These are phyloP conservation scores for Thaleichthys pacificus DNA, from an alignment of 2,797 vertebrate genomes.

Conservation along the genomic window DNA sequence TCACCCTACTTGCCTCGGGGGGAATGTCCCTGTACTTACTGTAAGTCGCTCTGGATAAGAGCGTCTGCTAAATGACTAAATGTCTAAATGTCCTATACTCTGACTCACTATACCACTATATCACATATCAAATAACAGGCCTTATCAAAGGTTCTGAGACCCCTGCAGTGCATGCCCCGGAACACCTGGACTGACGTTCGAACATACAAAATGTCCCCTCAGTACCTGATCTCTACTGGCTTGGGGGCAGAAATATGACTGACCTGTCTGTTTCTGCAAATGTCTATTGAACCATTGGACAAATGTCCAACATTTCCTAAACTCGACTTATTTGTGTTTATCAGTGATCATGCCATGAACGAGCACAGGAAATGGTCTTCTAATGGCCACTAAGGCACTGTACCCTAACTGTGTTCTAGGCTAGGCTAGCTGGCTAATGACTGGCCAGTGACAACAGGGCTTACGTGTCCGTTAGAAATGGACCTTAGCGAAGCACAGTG, in stretches of 20 bases:
- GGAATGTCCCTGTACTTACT: too few relatives aligned
- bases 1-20: too few relatives aligned
- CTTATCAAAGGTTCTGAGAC: too few relatives aligned
- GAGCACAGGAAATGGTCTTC: conserved; percentile 70
- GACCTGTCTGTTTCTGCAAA: conserved; percentile 24
- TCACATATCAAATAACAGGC: too few relatives aligned
- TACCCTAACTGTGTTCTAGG: conserved; percentile 56
- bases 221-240: not conserved
- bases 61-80: too few relatives aligned
- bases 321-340: conserved; percentile 57
- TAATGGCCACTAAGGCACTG: conserved; percentile 63
- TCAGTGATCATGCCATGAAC: conserved; percentile 53
- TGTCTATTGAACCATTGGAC: too few relatives aligned
- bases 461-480: conserved; percentile 64
- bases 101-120: too few relatives aligned
- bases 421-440: conserved; percentile 56
- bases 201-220: not conserved
- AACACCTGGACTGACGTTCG: too few relatives aligned
- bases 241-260: not conserved
- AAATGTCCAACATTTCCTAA: too few relatives aligned
- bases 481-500: conserved; percentile 45
- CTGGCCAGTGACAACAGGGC: conserved; percentile 61
- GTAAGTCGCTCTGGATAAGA: too few relatives aligned
- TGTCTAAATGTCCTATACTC: too few relatives aligned
- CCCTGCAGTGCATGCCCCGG: too few relatives aligned